Evolutionary conservation across 2,113 vertebrate species (phyloP), one percentile per base, ranked within the genome.

Genomic region (Centrocercus urophasianus): DNA sequence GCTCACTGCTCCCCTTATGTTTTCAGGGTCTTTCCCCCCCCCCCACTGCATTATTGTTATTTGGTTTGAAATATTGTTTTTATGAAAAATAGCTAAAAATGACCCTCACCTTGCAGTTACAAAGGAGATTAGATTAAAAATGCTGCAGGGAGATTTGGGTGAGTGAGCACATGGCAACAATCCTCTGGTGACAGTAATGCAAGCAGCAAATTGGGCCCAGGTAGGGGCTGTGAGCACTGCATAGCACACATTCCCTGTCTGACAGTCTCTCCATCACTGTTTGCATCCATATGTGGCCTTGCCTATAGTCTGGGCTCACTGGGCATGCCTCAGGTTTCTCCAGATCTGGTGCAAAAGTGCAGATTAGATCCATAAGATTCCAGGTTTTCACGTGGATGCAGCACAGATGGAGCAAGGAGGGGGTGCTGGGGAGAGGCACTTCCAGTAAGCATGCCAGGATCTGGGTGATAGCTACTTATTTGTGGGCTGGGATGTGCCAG

Each of bases 71-170:
- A 85, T 89, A 76, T 17, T 93, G 30, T 88, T 96, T 96, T 95
- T 81, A 95, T 94, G 88, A 96, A 96, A 96, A 96, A 91, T 47
- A 96, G 91, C 87, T 95, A n/a, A 48, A 87, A 94, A 93, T 93
- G 95, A 92, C 90, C 94, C 86, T 96, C 57, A 83, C 84, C 92
- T 96, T 75, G 38, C 65, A 71, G 80, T 87, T 96, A 83, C 21
- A 50, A 87, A 89, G 89, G 86, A 93, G 87, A 96, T 97, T 86
- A 91, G 82, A 97, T 97, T 96, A 92, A 96, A 98, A 97, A 59
- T 91, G 88, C 93, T 75, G 40, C 56, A 75, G 93, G 94, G 93
- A 94, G 86, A 54, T 66, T 57, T 85, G 89, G 64, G 28, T 81
- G 91, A 96, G 50, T 20, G 81, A 95, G 64, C 66, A 88, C 80